phyloP scores from a whole-genome alignment of 2,888 invertebrate genomes.

The Pocota personata region DNA sequence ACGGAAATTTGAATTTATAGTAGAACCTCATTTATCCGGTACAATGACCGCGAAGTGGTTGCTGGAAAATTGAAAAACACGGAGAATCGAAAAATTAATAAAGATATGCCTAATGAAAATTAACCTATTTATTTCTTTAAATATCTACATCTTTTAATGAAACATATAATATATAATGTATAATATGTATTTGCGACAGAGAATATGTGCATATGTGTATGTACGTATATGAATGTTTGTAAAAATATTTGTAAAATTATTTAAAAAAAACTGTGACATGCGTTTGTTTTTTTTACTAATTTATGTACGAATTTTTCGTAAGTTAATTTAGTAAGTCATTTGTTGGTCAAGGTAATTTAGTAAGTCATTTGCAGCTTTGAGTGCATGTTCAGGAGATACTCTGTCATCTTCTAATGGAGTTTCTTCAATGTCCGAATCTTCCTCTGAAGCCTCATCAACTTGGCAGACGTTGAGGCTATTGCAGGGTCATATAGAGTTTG shows the following conservation, averaged over 20 bases:
- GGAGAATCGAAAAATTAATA: background rate
- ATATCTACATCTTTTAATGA: background rate
- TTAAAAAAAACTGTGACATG: background rate
- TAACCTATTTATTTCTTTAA: background rate
- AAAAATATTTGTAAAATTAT: too few relatives aligned
- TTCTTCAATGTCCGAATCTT: too few relatives aligned
- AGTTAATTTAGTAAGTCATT: background rate
- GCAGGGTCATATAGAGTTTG: too few relatives aligned
- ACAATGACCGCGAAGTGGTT: background rate
- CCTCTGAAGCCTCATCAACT: too few relatives aligned
- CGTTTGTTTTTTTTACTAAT: background rate
- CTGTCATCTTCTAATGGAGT: too few relatives aligned
- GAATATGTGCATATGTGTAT: background rate
- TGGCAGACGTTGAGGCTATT: too few relatives aligned
- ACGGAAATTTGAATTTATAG: too few relatives aligned
- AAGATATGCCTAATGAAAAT: background rate
- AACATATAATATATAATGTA: background rate
- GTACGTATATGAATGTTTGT: background rate
- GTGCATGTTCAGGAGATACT: too few relatives aligned
- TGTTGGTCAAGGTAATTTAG: too few relatives aligned
- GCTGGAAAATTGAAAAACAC: background rate
- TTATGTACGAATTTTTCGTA: background rate
- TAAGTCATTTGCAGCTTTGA: too few relatives aligned
- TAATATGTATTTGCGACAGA: background rate
- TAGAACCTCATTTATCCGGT: background rate